Percentiles rank a stretch among this genome's conserved stretches.
These are phyloP conservation scores for Kryptolebias ocellatus DNA, from an alignment of 2,797 vertebrate genomes.

Conservation along the genomic window DNA sequence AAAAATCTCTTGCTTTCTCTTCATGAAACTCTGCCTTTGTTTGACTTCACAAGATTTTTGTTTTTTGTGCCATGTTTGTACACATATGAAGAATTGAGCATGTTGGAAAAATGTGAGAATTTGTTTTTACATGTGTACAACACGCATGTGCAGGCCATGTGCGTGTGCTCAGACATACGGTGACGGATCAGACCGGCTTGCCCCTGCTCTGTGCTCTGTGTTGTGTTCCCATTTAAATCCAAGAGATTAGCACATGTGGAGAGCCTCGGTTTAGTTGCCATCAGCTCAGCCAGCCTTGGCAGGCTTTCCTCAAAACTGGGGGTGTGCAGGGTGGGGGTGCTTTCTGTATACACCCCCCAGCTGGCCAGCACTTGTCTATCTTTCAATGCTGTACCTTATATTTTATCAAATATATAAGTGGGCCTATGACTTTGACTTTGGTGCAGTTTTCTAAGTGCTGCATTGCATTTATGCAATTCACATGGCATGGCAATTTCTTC, in stretches of 20 bases:
- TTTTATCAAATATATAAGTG: constrained; percentile 65
- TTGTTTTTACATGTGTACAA: constrained; percentile 32
- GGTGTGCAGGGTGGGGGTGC: constrained; percentile 40
- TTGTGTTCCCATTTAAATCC: constrained; percentile 80
- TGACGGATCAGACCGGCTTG: constrained; percentile 76
- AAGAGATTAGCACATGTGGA: constrained; percentile 80
- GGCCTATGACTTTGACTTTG: constrained; percentile 67
- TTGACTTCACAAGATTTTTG: background rate
- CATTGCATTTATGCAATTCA: constrained; percentile 19
- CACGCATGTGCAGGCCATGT: constrained; percentile 23
- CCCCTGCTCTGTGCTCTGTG: constrained; percentile 69
- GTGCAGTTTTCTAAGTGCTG: constrained; percentile 39
- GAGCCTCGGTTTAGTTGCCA: constrained; percentile 76
- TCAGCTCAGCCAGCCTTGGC: constrained; percentile 75
- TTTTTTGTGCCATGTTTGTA: background rate
- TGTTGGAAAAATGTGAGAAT: constrained; percentile 4
- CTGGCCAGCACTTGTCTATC: constrained; percentile 41
- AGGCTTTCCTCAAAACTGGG: constrained; percentile 67
- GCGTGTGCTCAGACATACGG: constrained; percentile 68
- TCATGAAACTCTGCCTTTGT: constrained; percentile 9
- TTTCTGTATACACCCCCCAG: constrained; percentile 51
- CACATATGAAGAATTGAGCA: constrained; percentile 3
- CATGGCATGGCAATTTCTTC: background rate
- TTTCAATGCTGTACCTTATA: constrained; percentile 64
- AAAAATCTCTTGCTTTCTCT: constrained; percentile 21